Base-by-base conservation (phyloP, 1,140 invertebrate species). In the Drosophila hydei region DNA sequence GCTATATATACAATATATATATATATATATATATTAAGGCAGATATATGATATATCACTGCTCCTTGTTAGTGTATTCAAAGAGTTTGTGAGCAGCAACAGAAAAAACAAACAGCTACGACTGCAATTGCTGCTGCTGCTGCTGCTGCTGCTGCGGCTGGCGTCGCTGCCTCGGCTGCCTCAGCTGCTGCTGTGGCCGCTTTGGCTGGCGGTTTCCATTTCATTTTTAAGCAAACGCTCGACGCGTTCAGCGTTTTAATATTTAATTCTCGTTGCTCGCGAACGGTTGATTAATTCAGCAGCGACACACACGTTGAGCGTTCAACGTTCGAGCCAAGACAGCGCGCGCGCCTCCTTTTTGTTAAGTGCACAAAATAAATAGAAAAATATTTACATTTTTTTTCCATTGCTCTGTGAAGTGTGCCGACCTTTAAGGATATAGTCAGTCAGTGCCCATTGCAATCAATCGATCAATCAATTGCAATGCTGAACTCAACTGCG, bases 181-280 rank as follows among this genome's bases (percentile, higher is more conserved):
- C 30, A 12, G 65, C 16, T 27, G 19, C 43, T 40, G 61, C 12
- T 8, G 9, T n/a, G n/a, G n/a, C 18, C 23, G 33, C 42, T 65
- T 45, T 27, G 40, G 60, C 23, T 43, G 42, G 52, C 70, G 63
- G 79, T 88, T 90, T 90, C 77, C 79, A 83, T 90, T 90, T 90
- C 81, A 88, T 90, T 90, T 90, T 90, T 90, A 90, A 90, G 79
- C 87, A 77, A 88, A 80, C 72, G 88, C 62, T 80, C 64, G 43
- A 48, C 79, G 76, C 73, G 72, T 58, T 77, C 64, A 73, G 68
- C 73, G 79, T 73, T 83, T 90, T 88, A 90, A 90, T 90, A 84
- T 79, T 73, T 77, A 90, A 88, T 84, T 88, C 76, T 88, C 79
- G 67, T 73, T 61, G 81, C 64, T 77, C 77, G 88, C 75, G 76